Evolutionary conservation across 2,113 vertebrate genomes (phyloP).

Genomic region (Phyllostomus hastatus): DNA sequence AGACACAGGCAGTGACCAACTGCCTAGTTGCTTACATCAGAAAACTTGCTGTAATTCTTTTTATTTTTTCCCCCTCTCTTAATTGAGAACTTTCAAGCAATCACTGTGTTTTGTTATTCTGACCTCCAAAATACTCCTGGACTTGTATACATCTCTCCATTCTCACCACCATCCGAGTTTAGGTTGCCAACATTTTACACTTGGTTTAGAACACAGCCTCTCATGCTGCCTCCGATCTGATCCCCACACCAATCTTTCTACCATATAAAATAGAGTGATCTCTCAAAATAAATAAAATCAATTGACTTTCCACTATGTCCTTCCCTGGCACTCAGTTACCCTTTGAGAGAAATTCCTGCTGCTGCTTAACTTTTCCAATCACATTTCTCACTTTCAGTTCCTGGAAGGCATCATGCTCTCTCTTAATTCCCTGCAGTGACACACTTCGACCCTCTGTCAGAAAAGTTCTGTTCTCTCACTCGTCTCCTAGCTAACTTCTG

Average conservation of each 20-base stretch:
- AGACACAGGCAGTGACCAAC: not conserved
- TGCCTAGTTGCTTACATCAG: not conserved
- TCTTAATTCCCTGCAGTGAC: constrained; percentile 1
- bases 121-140: not conserved
- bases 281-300: constrained; percentile 3
- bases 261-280: not conserved
- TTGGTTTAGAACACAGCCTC: not conserved
- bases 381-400: not conserved
- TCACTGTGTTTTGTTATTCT: not conserved
- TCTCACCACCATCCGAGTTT: not conserved
- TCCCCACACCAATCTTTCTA: not conserved
- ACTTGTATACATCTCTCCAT: not conserved
- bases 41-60: not conserved
- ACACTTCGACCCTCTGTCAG: not conserved
- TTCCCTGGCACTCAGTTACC: not conserved
- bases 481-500: not conserved
- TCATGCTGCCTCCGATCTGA: not conserved
- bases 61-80: not conserved
- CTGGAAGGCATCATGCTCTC: not conserved
- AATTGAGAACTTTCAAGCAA: not conserved
- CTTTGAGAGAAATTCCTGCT: constrained; percentile 19
- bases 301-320: not conserved
- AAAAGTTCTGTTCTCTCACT: not conserved
- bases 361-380: not conserved
- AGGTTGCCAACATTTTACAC: not conserved